Evolutionary conservation across 1,140 invertebrate species (phyloP).

Genomic region (Augochlora pura): DNA sequence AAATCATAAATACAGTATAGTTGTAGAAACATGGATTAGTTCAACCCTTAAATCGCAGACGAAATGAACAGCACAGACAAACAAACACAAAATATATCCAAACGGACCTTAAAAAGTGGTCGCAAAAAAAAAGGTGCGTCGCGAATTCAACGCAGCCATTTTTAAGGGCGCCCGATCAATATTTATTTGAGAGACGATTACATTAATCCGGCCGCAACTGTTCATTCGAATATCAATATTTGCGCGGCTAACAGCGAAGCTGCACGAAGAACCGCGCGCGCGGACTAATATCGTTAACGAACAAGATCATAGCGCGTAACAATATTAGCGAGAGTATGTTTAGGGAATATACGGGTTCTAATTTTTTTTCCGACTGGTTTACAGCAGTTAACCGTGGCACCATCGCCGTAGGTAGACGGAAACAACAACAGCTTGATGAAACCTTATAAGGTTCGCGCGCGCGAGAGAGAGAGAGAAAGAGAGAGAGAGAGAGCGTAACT

Average conservation of each 20-base stretch:
- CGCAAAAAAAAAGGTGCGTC: too few relatives aligned
- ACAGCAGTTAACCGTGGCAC: too few relatives aligned
- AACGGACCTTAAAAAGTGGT: too few relatives aligned
- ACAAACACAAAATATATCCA: too few relatives aligned
- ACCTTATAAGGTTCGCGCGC: neutral
- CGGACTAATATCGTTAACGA: neutral
- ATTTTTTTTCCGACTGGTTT: neutral
- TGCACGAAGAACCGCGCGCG: neutral
- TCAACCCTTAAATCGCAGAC: too few relatives aligned
- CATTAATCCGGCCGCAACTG: neutral
- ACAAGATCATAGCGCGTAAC: neutral
- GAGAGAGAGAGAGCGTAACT: too few relatives aligned
- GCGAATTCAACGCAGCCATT: too few relatives aligned
- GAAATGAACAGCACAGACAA: too few relatives aligned
- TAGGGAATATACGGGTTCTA: neutral
- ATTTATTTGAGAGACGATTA: neutral
- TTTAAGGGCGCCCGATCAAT: neutral
- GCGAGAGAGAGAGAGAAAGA: too few relatives aligned
- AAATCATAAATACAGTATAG: too few relatives aligned
- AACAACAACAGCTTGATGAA: neutral
- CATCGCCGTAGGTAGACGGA: neutral
- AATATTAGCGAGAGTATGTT: neutral
- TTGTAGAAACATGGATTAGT: too few relatives aligned
- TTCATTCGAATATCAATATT: conserved; percentile 1
- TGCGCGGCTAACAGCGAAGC: neutral